Conservation (phyloP, 2,113 vertebrate species). For the Lucifuga dentata region DNA sequence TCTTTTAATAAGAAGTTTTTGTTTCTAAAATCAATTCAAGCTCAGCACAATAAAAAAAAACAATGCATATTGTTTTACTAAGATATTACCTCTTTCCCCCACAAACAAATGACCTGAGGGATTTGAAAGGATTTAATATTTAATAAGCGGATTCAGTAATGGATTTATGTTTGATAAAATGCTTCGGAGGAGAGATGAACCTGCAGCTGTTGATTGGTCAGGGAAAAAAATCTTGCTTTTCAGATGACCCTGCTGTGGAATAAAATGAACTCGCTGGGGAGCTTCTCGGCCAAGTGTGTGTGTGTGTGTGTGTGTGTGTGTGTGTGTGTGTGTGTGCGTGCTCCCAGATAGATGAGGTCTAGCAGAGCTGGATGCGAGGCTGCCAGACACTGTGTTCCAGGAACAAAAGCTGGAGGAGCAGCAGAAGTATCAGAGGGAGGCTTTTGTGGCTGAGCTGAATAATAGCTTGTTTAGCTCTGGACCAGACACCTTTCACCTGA, state of each 20-base stretch:
- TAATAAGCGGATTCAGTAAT: too few species aligned
- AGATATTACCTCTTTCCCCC: too few species aligned
- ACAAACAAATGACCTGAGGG: too few species aligned
- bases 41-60: too few species aligned
- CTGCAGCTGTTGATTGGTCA: constrained; percentile 27
- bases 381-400: background rate
- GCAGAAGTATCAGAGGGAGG: background rate
- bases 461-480: constrained; percentile 6
- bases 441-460: constrained; percentile 1
- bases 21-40: too few species aligned
- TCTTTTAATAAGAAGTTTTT: too few species aligned
- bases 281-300: background rate
- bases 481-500: background rate
- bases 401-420: constrained; percentile 1
- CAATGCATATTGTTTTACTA: too few species aligned
- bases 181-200: constrained; percentile 7
- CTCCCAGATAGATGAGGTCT: background rate
- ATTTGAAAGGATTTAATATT: too few species aligned
- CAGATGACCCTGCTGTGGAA: constrained; percentile 30
- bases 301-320: background rate
- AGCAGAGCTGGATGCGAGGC: background rate
- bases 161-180: too few species aligned
- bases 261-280: constrained; percentile 5
- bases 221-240: background rate
- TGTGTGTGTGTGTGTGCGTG: too few species aligned